Conservation (phyloP, 1,140 invertebrate species). For the Phymorhynchus buccinoides region DNA sequence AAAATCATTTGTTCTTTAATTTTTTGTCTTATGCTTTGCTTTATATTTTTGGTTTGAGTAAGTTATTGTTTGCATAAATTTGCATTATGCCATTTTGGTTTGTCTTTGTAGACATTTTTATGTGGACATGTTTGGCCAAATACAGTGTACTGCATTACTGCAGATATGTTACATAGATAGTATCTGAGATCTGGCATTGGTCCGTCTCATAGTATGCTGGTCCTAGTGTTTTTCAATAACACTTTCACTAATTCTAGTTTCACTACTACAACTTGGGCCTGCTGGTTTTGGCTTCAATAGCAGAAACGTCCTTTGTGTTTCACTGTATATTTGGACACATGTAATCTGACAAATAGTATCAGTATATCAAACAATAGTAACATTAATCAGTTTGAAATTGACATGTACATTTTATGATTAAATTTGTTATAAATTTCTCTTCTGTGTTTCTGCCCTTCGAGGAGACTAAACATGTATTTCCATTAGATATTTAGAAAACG, state of each 20-base stretch:
- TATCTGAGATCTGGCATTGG: not conserved
- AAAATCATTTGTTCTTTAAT: no score
- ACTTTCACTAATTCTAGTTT: not conserved
- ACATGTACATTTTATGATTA: not conserved
- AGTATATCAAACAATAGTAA: not conserved
- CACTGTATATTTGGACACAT: not conserved
- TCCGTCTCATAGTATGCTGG: not conserved
- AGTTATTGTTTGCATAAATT: no score
- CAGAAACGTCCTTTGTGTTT: not conserved
- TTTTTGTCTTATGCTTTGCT: no score
- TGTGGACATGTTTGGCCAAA: not conserved
- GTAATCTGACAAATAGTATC: not conserved
- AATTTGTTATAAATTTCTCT: not conserved
- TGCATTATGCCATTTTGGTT: not conserved
- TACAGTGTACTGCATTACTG: not conserved
- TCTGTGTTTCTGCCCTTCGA: no score
- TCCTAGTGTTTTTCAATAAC: not conserved
- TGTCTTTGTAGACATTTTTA: not conserved
- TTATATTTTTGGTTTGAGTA: no score
- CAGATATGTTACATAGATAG: not conserved
- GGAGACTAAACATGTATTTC: no score
- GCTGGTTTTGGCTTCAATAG: conserved; percentile 11
- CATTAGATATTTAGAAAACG: no score
- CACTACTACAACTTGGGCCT: not conserved
- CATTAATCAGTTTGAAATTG: not conserved